Percentiles rank a stretch among this genome's conserved stretches.
Conservation (phyloP, 2,113 vertebrate species). For the Aleadryas rufinucha region DNA sequence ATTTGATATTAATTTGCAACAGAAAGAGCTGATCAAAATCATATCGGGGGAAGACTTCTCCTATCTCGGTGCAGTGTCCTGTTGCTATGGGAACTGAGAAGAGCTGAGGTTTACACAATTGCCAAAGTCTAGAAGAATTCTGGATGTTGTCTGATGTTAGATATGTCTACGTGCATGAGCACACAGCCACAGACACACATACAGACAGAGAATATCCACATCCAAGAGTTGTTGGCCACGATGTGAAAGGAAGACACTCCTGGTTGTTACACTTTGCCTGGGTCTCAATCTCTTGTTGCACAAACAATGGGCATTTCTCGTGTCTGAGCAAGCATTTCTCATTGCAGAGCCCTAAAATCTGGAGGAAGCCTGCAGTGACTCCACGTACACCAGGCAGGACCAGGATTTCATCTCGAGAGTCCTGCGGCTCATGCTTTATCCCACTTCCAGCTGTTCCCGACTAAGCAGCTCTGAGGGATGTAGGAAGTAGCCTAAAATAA, state of each 20-base stretch:
- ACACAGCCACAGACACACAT: neutral
- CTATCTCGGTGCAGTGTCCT: neutral
- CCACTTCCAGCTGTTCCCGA: neutral
- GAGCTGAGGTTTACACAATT: neutral
- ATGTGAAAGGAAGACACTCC: neutral
- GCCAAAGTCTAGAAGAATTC: neutral
- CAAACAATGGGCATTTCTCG: neutral
- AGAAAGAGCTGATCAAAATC: conserved; percentile 37
- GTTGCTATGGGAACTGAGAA: conserved; percentile 40
- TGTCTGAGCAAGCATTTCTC: neutral
- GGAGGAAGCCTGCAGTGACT: neutral
- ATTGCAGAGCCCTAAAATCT: neutral
- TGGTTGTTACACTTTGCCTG: neutral
- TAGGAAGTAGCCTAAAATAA: neutral
- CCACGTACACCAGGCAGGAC: neutral
- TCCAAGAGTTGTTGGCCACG: neutral
- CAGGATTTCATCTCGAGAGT: neutral
- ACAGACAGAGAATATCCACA: neutral
- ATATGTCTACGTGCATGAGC: too few species aligned
- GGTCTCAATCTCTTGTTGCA: neutral
- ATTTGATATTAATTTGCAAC: conserved; percentile 46
- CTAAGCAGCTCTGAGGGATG: neutral
- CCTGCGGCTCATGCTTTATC: neutral
- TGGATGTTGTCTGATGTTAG: neutral
- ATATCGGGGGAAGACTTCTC: neutral